Percentiles rank a stretch among this genome's conserved stretches.
Conservation (phyloP, 2,797 vertebrate species). For the Aldrovandia affinis region DNA sequence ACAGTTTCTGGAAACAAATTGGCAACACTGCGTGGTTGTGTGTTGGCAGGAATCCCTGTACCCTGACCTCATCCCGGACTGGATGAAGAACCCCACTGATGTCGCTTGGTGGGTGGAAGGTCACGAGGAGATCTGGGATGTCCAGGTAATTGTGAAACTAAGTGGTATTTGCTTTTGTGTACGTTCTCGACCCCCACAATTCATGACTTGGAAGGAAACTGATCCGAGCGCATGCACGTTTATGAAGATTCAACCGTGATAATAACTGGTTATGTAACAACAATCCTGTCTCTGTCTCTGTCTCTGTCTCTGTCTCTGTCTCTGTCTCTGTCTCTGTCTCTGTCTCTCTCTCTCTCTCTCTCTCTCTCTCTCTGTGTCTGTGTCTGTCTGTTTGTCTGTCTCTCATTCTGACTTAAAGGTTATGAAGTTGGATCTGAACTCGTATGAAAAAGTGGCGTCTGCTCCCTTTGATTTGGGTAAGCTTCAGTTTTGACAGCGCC, state of each 20-base stretch:
- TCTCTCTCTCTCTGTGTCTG: neutral
- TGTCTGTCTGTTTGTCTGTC: neutral
- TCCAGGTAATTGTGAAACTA: slow-evolving; percentile 47
- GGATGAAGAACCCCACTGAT: neutral
- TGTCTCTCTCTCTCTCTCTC: slow-evolving; percentile 3
- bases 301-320: neutral
- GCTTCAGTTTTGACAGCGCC: neutral
- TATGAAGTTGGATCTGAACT: slow-evolving; percentile 39
- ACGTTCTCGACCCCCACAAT: neutral
- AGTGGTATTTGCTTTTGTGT: neutral
- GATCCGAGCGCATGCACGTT: neutral
- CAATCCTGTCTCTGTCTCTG: no score
- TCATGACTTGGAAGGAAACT: neutral
- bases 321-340: slow-evolving; percentile 12
- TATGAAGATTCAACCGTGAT: neutral
- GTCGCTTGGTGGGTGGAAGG: slow-evolving; percentile 18
- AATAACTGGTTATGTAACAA: neutral
- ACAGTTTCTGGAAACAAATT: no score
- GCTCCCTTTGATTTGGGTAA: slow-evolving; percentile 61
- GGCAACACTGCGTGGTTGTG: neutral
- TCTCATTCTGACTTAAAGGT: slow-evolving; percentile 41
- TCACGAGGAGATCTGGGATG: slow-evolving; percentile 47
- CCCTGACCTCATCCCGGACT: slow-evolving; percentile 23
- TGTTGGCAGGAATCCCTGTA: slow-evolving; percentile 1
- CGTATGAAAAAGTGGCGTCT: slow-evolving; percentile 36